Conservation (phyloP, 2,888 invertebrate genomes). For the Volucella zonaria region DNA sequence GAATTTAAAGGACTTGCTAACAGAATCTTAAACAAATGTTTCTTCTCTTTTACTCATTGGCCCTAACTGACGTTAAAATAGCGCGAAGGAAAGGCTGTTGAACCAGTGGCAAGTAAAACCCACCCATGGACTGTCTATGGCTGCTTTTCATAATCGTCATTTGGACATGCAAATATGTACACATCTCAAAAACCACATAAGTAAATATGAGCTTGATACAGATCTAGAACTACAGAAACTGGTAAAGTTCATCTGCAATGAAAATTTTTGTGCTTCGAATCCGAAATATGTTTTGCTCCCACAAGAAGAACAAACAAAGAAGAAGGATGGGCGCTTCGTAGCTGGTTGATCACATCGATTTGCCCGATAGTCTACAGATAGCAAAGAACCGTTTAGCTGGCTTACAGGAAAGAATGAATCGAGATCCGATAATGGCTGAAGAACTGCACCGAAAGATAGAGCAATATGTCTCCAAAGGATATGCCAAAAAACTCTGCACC, state of each 20-base stretch:
- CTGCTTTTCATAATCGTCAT: background rate
- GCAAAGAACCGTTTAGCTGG: no score
- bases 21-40: no score
- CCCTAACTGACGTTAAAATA: background rate
- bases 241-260: background rate
- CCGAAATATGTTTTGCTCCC: background rate
- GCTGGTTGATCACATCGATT: no score
- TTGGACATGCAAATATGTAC: background rate
- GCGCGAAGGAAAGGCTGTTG: background rate
- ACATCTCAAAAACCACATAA: background rate
- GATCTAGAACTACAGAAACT: background rate
- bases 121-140: background rate
- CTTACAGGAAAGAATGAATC: no score
- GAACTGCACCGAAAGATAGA: no score
- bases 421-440: no score
- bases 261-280: background rate
- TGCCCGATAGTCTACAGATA: no score
- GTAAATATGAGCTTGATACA: background rate
- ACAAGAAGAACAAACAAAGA: background rate
- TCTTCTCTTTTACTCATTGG: background rate
- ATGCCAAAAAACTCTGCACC: no score
- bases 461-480: no score
- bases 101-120: slow-evolving; percentile 4
- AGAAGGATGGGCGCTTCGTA: background rate
- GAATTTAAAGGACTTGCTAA: no score